Percentiles rank a stretch among this genome's conserved stretches.
These are phyloP conservation scores for Plusia festucae DNA, from an alignment of 2,888 invertebrate species.

Conservation along the genomic window DNA sequence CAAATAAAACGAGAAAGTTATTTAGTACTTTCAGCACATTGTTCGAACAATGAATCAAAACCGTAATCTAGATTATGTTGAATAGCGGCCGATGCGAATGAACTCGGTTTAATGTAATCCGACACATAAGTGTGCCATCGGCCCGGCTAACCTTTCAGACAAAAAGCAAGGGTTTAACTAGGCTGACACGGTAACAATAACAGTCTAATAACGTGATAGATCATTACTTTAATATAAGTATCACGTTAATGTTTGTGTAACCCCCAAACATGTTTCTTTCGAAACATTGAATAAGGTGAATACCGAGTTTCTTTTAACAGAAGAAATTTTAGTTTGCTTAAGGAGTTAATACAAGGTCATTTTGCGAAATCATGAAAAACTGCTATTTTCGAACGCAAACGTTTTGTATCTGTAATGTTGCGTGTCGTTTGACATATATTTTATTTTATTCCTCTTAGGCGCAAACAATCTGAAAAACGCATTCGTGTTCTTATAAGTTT, in stretches of 20 bases:
- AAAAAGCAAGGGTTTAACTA: conserved; percentile 73
- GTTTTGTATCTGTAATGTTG: conserved; percentile 18
- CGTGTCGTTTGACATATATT: conserved; percentile 20
- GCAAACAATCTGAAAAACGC: conserved; percentile 26
- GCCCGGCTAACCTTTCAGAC: conserved; percentile 83
- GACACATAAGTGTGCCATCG: conserved; percentile 83
- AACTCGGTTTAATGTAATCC: conserved; percentile 85
- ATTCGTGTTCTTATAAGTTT: conserved; percentile 43
- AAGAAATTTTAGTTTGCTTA: conserved; percentile 45
- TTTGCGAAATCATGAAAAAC: conserved; percentile 37
- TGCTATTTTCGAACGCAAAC: conserved; percentile 15
- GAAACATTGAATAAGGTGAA: conserved; percentile 32
- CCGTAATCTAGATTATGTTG: conserved; percentile 80
- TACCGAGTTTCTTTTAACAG: conserved; percentile 40
- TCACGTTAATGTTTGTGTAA: conserved; percentile 20
- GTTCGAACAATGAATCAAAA: conserved; percentile 80
- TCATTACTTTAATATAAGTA: conserved; percentile 21
- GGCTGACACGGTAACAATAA: conserved; percentile 56
- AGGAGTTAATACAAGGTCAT: conserved; percentile 53
- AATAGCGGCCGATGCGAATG: conserved; percentile 85
- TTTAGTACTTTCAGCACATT: conserved; percentile 69
- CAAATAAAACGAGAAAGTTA: conserved; percentile 60
- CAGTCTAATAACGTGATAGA: conserved; percentile 25
- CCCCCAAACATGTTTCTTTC: conserved; percentile 32
- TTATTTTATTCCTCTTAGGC: conserved; percentile 28